These are phyloP conservation scores for Oscheius myriophilus DNA, from an alignment of 2,888 invertebrate genomes.

Conservation along the genomic window DNA sequence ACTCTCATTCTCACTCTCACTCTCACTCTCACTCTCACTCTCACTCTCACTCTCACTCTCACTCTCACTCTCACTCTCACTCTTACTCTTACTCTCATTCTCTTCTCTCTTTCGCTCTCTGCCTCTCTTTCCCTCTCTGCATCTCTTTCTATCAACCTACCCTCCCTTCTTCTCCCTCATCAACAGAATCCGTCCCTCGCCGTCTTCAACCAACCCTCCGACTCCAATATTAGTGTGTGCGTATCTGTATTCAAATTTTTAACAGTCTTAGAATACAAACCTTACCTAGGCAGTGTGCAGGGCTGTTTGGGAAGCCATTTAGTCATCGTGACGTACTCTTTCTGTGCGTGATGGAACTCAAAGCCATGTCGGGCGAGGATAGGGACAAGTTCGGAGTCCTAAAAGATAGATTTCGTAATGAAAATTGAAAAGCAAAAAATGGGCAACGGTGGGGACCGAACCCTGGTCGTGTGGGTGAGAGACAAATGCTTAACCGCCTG, in stretches of 20 bases:
- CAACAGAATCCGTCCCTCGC: constrained; percentile 14
- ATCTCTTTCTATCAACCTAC: not conserved
- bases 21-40: no score
- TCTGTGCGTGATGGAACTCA: constrained; percentile 24
- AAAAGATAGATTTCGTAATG: not conserved
- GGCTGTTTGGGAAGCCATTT: constrained; percentile 24
- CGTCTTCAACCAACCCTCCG: constrained; percentile 11
- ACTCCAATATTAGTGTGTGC: constrained; percentile 24
- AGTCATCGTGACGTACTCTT: constrained; percentile 17
- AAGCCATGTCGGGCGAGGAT: constrained; percentile 23
- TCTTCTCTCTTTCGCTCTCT: not conserved
- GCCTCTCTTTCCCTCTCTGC: no score
- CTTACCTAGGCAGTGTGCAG: constrained; percentile 14
- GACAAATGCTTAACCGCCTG: not conserved
- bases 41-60: no score
- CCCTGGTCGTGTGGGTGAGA: not conserved
- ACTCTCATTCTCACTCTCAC: no score
- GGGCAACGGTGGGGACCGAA: not conserved
- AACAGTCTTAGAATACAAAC: not conserved
- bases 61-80: no score
- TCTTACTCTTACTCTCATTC: not conserved
- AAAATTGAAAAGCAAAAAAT: constrained; percentile 7
- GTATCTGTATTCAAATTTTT: no score
- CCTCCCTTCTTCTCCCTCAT: constrained; percentile 21
- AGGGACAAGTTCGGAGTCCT: constrained; percentile 21